Conservation (phyloP, 2,888 invertebrate genomes). For the Leucania comma region DNA sequence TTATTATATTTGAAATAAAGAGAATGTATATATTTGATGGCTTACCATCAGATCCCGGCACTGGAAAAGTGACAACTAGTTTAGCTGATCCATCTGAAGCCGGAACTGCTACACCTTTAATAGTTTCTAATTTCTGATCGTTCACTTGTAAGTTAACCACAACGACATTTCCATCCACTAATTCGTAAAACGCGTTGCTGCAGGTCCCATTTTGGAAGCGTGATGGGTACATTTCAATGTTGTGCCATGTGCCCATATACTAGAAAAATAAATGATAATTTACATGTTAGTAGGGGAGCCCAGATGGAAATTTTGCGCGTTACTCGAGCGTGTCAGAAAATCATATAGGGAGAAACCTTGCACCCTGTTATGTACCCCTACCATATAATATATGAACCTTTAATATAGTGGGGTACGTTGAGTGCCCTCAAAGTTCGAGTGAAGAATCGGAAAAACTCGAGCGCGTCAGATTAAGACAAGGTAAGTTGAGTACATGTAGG, state of each 20-base stretch:
- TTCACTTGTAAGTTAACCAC: constrained; percentile 81
- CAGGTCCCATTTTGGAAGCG: constrained; percentile 78
- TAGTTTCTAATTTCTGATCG: constrained; percentile 86
- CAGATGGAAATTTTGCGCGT: too few species aligned
- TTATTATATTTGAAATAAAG: not conserved
- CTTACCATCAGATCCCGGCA: constrained; percentile 86
- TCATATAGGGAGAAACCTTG: too few species aligned
- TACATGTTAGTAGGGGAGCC: not conserved
- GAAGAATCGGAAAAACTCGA: too few species aligned
- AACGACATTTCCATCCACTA: constrained; percentile 70
- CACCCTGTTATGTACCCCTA: too few species aligned
- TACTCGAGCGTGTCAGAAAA: too few species aligned
- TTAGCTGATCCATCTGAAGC: constrained; percentile 87
- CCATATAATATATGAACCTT: too few species aligned
- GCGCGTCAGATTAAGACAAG: too few species aligned
- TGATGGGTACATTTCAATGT: constrained; percentile 79
- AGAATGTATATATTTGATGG: too few species aligned
- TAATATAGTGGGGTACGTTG: too few species aligned
- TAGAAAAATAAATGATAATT: constrained; percentile 61
- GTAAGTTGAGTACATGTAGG: too few species aligned
- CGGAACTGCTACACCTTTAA: constrained; percentile 87
- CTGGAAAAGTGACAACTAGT: constrained; percentile 90
- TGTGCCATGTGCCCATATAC: constrained; percentile 82
- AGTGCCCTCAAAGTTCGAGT: too few species aligned
- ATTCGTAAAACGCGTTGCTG: constrained; percentile 76